Conservation (phyloP, 1,140 invertebrate species). For the Probaryconus sp. region DNA sequence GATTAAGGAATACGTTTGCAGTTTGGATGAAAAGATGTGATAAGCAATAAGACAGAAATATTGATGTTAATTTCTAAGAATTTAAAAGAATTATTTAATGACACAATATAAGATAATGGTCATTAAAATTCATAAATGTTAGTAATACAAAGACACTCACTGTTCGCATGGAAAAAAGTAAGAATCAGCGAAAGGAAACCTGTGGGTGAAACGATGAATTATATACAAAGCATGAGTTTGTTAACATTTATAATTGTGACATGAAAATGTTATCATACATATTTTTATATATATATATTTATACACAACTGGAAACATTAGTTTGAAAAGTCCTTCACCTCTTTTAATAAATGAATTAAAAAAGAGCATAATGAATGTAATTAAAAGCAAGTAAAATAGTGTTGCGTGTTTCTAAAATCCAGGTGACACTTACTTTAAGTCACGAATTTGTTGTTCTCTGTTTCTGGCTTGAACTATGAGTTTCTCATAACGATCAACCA, state of each 20-base stretch:
- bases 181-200: constrained; percentile 81
- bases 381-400: constrained; percentile 10
- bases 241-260: no score
- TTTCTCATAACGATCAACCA: constrained; percentile 83
- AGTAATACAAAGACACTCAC: constrained; percentile 79
- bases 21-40: no score
- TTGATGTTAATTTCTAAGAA: no score
- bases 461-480: constrained; percentile 85
- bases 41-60: no score
- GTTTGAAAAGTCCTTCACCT: no score
- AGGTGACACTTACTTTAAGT: constrained; percentile 81
- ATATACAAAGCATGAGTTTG: constrained; percentile 24
- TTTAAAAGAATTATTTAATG: no score
- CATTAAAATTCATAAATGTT: constrained; percentile 30
- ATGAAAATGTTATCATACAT: no score
- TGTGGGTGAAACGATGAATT: constrained; percentile 71
- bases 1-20: no score
- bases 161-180: constrained; percentile 84
- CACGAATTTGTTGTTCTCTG: constrained; percentile 85
- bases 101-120: no score
- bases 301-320: no score
- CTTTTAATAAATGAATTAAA: neutral
- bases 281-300: no score
- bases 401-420: neutral
- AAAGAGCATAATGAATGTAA: constrained; percentile 2